Evolutionary conservation across 2,113 vertebrate species (phyloP).

Genomic region (Pluvianellus socialis): DNA sequence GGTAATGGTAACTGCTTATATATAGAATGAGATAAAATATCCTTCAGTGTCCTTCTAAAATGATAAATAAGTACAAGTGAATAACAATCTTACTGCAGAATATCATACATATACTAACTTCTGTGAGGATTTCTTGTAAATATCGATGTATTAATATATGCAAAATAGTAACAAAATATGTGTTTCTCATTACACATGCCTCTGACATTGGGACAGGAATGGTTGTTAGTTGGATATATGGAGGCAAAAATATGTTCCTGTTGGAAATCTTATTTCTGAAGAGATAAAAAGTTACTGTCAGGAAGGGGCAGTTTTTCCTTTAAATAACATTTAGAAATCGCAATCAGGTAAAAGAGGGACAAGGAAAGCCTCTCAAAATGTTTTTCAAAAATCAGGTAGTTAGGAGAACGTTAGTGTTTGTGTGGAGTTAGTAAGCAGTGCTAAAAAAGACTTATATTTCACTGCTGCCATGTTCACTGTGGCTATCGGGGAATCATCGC

Average conservation of each 20-base stretch:
- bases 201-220: background rate
- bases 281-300: background rate
- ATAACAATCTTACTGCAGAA: background rate
- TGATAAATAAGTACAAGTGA: background rate
- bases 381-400: background rate
- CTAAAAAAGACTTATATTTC: background rate
- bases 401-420: accelerated
- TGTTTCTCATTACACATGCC: background rate
- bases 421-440: background rate
- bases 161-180: background rate
- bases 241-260: background rate
- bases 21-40: background rate
- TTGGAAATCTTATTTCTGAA: background rate
- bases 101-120: background rate
- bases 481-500: background rate
- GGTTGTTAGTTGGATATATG: background rate
- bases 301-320: background rate
- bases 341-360: background rate
- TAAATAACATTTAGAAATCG: background rate
- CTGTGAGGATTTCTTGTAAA: background rate
- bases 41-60: background rate
- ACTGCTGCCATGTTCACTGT: background rate
- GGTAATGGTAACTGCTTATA: conserved; percentile 35
- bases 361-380: background rate
- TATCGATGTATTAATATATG: background rate